phyloP scores from a whole-genome alignment of 2,888 invertebrate genomes.

The Campopleginae sp. region DNA sequence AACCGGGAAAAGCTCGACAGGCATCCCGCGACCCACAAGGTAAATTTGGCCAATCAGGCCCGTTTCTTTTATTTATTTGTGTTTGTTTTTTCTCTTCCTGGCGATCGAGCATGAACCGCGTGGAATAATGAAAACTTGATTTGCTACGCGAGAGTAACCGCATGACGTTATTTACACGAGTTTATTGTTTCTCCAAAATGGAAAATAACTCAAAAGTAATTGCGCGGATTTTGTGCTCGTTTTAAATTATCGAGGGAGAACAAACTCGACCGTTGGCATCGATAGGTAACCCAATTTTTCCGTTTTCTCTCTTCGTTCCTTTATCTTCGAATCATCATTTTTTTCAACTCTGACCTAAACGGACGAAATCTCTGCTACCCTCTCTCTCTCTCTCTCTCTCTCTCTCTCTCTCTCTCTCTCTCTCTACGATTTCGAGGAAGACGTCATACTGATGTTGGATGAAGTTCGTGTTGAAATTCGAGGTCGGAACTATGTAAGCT shows the following conservation, averaged over 20 bases:
- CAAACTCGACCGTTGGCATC: conserved; percentile 8
- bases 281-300: conserved; percentile 2
- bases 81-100: neutral
- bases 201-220: conserved; percentile 33
- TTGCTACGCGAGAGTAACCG: conserved; percentile 78
- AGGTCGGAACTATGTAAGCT: conserved; percentile 81
- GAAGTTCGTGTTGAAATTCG: conserved; percentile 81
- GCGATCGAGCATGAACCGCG: conserved; percentile 76
- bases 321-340: conserved; percentile 8
- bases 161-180: conserved; percentile 73
- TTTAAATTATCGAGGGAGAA: neutral
- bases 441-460: conserved; percentile 80
- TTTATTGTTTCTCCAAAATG: conserved; percentile 28
- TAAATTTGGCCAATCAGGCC: conserved; percentile 81
- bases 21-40: conserved; percentile 92
- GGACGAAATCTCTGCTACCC: conserved; percentile 33
- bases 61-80: neutral
- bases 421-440: conserved; percentile 80
- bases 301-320: neutral
- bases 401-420: neutral
- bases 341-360: conserved; percentile 29
- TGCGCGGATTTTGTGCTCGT: conserved; percentile 1
- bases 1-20: conserved; percentile 89
- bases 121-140: conserved; percentile 71
- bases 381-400: conserved; percentile 3